These are phyloP conservation scores for Elaeidobius kamerunicus DNA, from an alignment of 2,888 invertebrate species.

Conservation along the genomic window DNA sequence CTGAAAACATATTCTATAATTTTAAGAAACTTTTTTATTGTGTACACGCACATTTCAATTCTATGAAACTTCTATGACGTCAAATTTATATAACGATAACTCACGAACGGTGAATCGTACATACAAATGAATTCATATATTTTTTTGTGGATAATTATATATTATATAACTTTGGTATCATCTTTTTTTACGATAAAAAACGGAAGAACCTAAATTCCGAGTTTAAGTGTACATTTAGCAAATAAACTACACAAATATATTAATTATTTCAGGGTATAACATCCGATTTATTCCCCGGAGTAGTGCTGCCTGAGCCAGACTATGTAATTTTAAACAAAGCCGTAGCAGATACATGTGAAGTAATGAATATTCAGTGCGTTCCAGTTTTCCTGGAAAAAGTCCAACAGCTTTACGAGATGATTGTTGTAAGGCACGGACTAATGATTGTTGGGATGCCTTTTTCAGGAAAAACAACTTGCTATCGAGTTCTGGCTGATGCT, in stretches of 20 bases:
- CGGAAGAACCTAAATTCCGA: no score
- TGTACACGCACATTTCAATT: no score
- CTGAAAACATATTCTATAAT: no score
- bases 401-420: constrained; percentile 93
- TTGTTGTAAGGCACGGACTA: constrained; percentile 88
- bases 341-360: constrained; percentile 61
- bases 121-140: no score
- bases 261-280: constrained; percentile 69
- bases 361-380: constrained; percentile 79
- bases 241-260: not conserved
- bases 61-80: no score
- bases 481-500: constrained; percentile 77
- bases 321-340: constrained; percentile 68
- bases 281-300: constrained; percentile 89
- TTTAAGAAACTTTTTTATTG: no score
- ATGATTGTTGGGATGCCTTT: constrained; percentile 93
- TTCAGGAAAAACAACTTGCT: constrained; percentile 88
- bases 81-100: no score
- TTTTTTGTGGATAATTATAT: no score
- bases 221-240: no score
- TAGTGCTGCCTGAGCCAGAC: constrained; percentile 74
- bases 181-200: no score
- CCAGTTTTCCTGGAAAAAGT: constrained; percentile 84
- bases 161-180: no score
- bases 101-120: no score